Base-by-base conservation (phyloP, 2,888 invertebrate species). In the Machimus atricapillus region DNA sequence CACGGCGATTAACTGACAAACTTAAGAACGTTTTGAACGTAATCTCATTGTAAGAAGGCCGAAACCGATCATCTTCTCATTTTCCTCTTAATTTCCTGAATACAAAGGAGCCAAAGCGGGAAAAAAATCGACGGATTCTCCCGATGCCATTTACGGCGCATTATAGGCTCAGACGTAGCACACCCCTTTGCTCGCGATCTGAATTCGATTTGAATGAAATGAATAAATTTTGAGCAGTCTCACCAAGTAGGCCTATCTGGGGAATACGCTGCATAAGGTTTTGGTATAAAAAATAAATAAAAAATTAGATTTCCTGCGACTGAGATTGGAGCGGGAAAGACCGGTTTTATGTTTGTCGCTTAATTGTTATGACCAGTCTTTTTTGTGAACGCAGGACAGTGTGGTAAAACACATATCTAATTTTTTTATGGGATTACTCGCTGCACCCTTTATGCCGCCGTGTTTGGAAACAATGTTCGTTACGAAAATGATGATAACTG, bases 61-160 rank as follows among this genome's bases (percentile, higher is more conserved):
- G 76, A 37, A 66, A 43, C 78, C 78, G 78, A 78, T 78, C 78
- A 78, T 78, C 78, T 78, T 78, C 78, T 78, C 78, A 78, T 78
- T 78, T 78, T 78, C 78, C 78, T 78, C 78, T 78, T 78, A 78
- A 78, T 78, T 78, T 78, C 78, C 43, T 78, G 78, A 43, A 78
- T 78, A 78, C 78, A 78, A 78, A 78, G 78, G 43, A 40, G 43
- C 46, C 19, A 76, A 34, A 31, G 43, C 43, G 43, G 19, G 23
- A 0, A 23, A 78, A 78, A 78, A 78, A 78, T 19, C 19, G n/a
- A 78, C 43, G 19, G 40, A 78, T 40, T 34, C 37, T 78, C 19
- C 19, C 23, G 77, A 66, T 78, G 78, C 78, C 78, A 43, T 78
- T 78, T 78, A 78, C 23, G 43, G 78, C 43, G 23, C 23, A 43